Evolutionary conservation across 2,113 vertebrate species (phyloP).

Genomic region (Alexandromys fortis): DNA sequence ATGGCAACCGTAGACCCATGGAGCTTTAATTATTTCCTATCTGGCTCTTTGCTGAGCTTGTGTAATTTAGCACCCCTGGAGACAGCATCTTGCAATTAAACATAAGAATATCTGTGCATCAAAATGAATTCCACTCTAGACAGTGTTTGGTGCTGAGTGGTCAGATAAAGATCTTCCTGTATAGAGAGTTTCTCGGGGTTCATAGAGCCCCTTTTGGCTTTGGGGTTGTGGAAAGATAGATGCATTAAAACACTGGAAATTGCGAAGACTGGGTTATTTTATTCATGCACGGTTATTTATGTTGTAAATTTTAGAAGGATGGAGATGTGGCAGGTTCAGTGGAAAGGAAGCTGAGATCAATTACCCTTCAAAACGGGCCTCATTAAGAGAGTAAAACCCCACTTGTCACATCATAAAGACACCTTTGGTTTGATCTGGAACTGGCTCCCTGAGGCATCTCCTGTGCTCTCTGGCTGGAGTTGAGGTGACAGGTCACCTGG

Average conservation of each 20-base stretch:
- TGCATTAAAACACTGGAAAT: not conserved
- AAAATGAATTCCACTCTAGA: not conserved
- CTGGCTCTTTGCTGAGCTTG: not conserved
- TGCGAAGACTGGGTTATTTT: not conserved
- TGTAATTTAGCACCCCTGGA: no score
- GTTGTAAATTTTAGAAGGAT: not conserved
- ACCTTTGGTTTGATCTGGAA: not conserved
- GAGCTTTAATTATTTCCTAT: not conserved
- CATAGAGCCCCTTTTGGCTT: not conserved
- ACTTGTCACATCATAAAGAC: not conserved
- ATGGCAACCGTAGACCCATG: not conserved
- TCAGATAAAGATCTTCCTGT: not conserved
- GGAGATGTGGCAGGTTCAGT: not conserved
- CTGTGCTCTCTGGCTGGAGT: not conserved
- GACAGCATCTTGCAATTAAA: constrained; percentile 6
- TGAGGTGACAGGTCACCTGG: not conserved
- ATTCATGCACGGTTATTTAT: not conserved
- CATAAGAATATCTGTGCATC: not conserved
- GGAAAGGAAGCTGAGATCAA: not conserved
- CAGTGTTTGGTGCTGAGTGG: not conserved
- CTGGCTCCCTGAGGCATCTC: not conserved
- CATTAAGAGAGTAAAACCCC: not conserved
- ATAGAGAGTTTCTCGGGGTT: not conserved
- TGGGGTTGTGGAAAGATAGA: not conserved
- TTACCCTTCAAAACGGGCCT: not conserved